These are phyloP conservation scores for Cyprinus carpio DNA, from an alignment of 2,113 vertebrate species.

Conservation along the genomic window DNA sequence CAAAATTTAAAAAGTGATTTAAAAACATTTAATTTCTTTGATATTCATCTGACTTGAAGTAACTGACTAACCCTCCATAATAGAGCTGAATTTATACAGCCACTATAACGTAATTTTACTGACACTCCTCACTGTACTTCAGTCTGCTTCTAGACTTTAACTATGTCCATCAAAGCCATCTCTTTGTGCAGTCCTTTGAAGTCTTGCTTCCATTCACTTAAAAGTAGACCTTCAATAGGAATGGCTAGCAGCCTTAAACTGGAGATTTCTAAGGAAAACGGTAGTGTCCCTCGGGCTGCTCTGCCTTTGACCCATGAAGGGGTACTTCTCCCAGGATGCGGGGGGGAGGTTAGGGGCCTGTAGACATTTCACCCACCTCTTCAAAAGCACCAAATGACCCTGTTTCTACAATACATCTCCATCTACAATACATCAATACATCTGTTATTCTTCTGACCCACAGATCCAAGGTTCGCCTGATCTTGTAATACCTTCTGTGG, in stretches of 20 bases:
- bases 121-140: not conserved
- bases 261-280: constrained; percentile 27
- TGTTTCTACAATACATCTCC: not conserved
- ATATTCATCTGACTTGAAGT: not conserved
- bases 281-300: constrained; percentile 24
- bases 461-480: constrained; percentile 51
- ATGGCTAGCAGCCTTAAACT: constrained; percentile 26
- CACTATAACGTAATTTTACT: not conserved
- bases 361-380: not conserved
- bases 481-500: constrained; percentile 54
- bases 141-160: not conserved
- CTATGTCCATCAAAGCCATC: not conserved
- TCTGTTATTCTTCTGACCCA: constrained; percentile 44
- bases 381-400: constrained; percentile 7
- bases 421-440: too few species aligned
- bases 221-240: constrained; percentile 39
- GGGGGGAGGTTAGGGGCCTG: not conserved
- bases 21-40: not conserved
- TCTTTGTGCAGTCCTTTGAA: constrained; percentile 25
- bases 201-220: constrained; percentile 7
- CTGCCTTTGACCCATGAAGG: constrained; percentile 43
- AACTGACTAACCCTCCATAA: not conserved
- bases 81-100: not conserved
- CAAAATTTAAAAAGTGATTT: too few species aligned
- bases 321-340: not conserved